Evolutionary conservation across 2,888 invertebrate species (phyloP), one percentile per base, ranked within the genome.

Genomic region (Sinopyrophorus schimmeli): DNA sequence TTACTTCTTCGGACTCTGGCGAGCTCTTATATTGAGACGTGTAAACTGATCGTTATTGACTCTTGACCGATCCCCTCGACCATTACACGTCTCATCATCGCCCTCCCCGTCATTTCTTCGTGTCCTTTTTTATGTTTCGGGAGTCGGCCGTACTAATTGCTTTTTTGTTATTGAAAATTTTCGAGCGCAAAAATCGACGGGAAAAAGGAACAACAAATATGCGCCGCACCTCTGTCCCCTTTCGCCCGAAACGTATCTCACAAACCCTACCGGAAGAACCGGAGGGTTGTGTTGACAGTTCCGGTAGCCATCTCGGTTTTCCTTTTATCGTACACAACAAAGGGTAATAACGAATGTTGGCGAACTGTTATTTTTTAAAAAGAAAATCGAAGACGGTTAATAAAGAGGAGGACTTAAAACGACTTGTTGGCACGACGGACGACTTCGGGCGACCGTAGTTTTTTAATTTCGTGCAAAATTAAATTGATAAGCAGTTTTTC

Each of bases 1-100:
- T 68, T 67, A 67, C 65, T 62, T 43, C 62, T n/a, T 62, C 60
- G 61, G 64, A 62, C 65, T 65, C 65, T 53, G 63, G 66, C 60
- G 66, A 65, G 63, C 54, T 59, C 65, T 69, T 69, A 66, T 66
- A 67, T 64, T 64, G 68, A 67, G 65, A 67, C 68, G 68, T 68
- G 68, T 68, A 67, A 69, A 68, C 67, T 67, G 67, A 65, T 68
- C 68, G 64, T 68, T 68, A 67, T 69, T 67, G 66, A 68, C 67
- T 68, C 65, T 66, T 60, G 63, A 58, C 65, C 61, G 59, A 58
- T 63, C 64, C 60, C 66, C 64, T 64, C 64, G 65, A 65, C 66
- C 47, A 47, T 35, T 41, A 34, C 34, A 32, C 42, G 16, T 43
- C 38, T 38, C n/a, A n/a, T n/a, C n/a, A n/a, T n/a, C n/a, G n/a